These are phyloP conservation scores for Emys orbicularis DNA, from an alignment of 2,797 vertebrate genomes.

Conservation along the genomic window DNA sequence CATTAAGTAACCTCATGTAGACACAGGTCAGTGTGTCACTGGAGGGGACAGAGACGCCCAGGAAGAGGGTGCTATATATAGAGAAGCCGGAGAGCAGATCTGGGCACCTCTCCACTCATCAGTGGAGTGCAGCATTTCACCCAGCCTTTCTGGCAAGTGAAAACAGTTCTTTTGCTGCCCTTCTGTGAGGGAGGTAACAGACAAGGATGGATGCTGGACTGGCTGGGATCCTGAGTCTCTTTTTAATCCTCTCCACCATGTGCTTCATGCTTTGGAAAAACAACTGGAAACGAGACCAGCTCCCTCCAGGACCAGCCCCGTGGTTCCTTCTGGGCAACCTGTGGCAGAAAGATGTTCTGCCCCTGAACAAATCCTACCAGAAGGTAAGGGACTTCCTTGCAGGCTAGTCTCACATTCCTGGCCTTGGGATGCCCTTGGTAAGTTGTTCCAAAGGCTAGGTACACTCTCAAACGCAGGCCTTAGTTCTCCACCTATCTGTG, in stretches of 20 bases:
- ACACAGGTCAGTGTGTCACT: neutral
- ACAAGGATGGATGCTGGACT: neutral
- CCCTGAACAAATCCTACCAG: neutral
- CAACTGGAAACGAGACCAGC: fast-evolving
- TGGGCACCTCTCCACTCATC: neutral
- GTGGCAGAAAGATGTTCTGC: conserved; percentile 35
- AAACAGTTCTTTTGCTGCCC: neutral
- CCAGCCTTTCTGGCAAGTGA: neutral
- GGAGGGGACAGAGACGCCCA: neutral
- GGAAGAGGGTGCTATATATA: neutral
- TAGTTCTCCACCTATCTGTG: too few species aligned
- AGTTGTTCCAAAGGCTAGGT: too few species aligned
- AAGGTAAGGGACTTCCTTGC: conserved; percentile 24
- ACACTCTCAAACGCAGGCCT: too few species aligned
- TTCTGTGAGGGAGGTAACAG: fast-evolving
- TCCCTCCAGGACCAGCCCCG: neutral
- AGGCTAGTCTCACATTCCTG: fast-evolving
- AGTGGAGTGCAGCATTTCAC: fast-evolving
- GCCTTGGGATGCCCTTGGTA: fast-evolving
- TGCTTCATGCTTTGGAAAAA: neutral
- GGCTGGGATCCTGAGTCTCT: fast-evolving
- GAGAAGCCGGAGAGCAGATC: fast-evolving
- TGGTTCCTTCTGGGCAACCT: conserved; percentile 61
- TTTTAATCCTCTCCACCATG: conserved; percentile 20
- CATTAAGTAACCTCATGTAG: too few species aligned